Evolutionary conservation across 2,888 invertebrate species (phyloP).

Genomic region (Lepidochitona cinerea): DNA sequence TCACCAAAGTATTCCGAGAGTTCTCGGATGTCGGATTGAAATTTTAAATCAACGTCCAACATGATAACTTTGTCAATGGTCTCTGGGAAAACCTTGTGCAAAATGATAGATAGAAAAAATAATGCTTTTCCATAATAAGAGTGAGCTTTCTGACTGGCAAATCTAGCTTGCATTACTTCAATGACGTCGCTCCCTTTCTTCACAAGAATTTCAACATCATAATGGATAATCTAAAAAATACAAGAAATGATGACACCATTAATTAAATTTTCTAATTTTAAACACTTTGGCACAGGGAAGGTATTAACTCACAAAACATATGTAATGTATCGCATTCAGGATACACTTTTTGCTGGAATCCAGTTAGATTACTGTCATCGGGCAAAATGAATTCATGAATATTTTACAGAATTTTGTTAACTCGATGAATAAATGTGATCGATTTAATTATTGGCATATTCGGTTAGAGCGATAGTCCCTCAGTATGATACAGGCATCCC

Average conservation of each 20-base stretch:
- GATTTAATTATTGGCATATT: too few relatives aligned
- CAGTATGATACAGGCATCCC: too few relatives aligned
- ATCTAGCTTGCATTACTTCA: background rate
- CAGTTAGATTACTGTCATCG: too few relatives aligned
- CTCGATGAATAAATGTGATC: too few relatives aligned
- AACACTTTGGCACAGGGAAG: too few relatives aligned
- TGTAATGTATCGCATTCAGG: too few relatives aligned
- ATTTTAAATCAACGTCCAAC: slow-evolving; percentile 84
- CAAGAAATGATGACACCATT: background rate
- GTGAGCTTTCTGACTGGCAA: background rate
- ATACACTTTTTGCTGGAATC: too few relatives aligned
- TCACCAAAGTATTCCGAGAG: slow-evolving; percentile 79
- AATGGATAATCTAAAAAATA: background rate
- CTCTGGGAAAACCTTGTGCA: slow-evolving; percentile 79
- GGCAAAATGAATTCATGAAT: too few relatives aligned
- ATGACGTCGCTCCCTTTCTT: background rate
- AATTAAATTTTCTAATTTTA: too few relatives aligned
- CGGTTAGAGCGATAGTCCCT: too few relatives aligned
- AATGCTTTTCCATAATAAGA: slow-evolving; percentile 84
- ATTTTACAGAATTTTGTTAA: too few relatives aligned
- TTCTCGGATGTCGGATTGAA: slow-evolving; percentile 78
- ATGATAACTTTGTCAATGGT: slow-evolving; percentile 78
- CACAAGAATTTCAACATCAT: background rate
- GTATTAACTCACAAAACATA: too few relatives aligned
- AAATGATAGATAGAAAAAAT: slow-evolving; percentile 83